These are phyloP conservation scores for Phoxinus phoxinus DNA, from an alignment of 2,113 vertebrate species.

Conservation along the genomic window DNA sequence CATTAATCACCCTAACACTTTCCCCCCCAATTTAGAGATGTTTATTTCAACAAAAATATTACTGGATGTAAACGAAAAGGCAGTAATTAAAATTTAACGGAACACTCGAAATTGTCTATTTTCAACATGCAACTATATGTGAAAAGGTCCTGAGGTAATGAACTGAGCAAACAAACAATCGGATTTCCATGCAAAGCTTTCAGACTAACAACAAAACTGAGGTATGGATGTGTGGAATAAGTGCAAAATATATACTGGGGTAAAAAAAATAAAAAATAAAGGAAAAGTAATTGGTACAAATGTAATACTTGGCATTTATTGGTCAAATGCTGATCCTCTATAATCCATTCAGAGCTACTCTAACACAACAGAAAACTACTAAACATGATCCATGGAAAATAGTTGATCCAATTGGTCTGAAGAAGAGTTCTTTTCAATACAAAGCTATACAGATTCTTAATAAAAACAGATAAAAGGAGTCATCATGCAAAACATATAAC, in stretches of 20 bases:
- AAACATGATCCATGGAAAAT: slow-evolving; percentile 20
- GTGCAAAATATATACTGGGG: slow-evolving; percentile 38
- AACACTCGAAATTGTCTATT: background rate
- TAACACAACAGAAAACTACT: background rate
- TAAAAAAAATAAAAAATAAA: background rate
- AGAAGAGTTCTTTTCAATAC: background rate
- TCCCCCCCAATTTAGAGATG: background rate
- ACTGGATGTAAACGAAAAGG: background rate
- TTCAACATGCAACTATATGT: background rate
- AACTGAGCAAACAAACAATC: slow-evolving; percentile 1
- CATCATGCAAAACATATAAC: slow-evolving; percentile 5
- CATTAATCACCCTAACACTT: background rate
- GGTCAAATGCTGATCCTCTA: slow-evolving; percentile 15
- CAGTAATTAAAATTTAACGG: background rate
- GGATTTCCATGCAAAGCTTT: slow-evolving; percentile 1
- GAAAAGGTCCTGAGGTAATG: slow-evolving; percentile 46
- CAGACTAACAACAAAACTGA: slow-evolving; percentile 40
- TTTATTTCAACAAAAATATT: background rate
- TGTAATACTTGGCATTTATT: slow-evolving; percentile 21
- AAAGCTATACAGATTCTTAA: background rate
- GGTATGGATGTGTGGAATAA: slow-evolving; percentile 53
- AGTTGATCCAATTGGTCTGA: slow-evolving; percentile 27
- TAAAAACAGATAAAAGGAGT: background rate
- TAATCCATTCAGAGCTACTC: background rate
- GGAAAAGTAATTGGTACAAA: background rate